A percentile compares a stretch with the other conserved stretches of the same genome.
Evolutionary conservation across 92 coral and sea anemone species (phyloP).

Genomic region (Isaurus tuberculatus): DNA sequence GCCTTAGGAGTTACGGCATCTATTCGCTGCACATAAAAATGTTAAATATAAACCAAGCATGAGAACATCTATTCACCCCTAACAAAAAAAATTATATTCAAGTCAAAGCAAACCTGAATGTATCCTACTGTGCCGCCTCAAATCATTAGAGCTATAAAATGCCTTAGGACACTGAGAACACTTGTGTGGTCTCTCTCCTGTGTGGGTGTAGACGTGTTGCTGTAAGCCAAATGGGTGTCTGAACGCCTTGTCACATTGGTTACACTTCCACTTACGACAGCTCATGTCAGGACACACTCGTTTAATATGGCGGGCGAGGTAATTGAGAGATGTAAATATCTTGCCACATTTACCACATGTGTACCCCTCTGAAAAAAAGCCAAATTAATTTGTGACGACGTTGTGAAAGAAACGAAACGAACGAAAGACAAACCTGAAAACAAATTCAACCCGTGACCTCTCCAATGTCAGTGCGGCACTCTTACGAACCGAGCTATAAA

Average conservation of each 20-base stretch:
- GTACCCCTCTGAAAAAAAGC: conserved; percentile 80
- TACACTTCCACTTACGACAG: conserved; percentile 97
- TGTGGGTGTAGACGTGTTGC: conserved; percentile 97
- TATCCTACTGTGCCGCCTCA: conserved; percentile 96
- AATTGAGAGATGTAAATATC: conserved; percentile 95
- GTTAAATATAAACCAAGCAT: background rate
- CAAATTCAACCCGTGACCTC: no score
- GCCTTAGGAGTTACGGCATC: no score
- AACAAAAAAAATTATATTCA: no score
- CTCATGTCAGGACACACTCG: conserved; percentile 99
- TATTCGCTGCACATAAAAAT: background rate
- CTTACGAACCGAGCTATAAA: no score
- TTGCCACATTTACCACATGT: conserved; percentile 98
- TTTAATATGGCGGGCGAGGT: conserved; percentile 97
- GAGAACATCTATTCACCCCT: no score
- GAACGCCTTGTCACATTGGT: conserved; percentile 95
- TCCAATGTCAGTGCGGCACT: no score
- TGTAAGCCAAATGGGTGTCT: conserved; percentile 99
- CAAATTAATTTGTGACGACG: no score
- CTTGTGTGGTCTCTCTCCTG: conserved; percentile 98
- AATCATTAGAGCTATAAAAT: conserved; percentile 97
- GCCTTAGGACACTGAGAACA: conserved; percentile 97
- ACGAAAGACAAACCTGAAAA: no score
- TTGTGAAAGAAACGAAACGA: no score
- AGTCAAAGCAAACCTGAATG: conserved; percentile 74